Base-by-base conservation (phyloP, 2,888 invertebrate genomes). In the Pristionchus mayeri region DNA sequence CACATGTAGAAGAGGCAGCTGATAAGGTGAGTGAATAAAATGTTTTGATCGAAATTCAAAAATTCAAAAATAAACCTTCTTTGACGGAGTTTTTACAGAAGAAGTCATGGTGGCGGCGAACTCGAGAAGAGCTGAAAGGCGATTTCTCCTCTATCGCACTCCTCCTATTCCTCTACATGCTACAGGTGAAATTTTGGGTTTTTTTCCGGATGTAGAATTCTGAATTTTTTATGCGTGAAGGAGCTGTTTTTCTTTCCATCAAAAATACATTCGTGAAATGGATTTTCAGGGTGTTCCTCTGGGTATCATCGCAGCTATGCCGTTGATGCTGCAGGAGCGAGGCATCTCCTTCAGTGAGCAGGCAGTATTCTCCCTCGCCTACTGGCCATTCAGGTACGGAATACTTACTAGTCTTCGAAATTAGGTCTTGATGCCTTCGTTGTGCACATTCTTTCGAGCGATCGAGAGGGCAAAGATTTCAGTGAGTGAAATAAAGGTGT, bases 331-430 rank as follows among this genome's bases (percentile, higher is more conserved):
- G 84, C 97, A 97, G 93, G 97, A 97, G 93, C 95, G 96, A 84
- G 96, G 97, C 85, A 96, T 97, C 84, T 96, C 96, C 87, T 99
- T 98, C 93, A 96, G 96, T 89, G 96, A 98, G 93, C 98, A 99
- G 95, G 95, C 95, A 3, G 91, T 94, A 84, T 94, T 94, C 89
- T 93, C 92, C 21, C 92, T 93, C 81, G 94, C 94, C 3, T 93
- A 93, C 89, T 94, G 94, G 94, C 94, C 93, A 16, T 94, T 97
- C 93, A 98, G 98, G 94, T 92, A 78, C 44, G 44, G 7, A 9
- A 44, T 9, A 44, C 13, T 9, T 44, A 9, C 7, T 44, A 44
- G 13, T 44, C 13, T 44, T 44, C 44, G 44, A 44, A 44, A 44
- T 44, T n/a, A n/a, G n/a, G n/a, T n/a, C n/a, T n/a, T n/a, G n/a